phyloP scores from a whole-genome alignment of 2,797 vertebrate species.

The Poeciliopsis infans region DNA sequence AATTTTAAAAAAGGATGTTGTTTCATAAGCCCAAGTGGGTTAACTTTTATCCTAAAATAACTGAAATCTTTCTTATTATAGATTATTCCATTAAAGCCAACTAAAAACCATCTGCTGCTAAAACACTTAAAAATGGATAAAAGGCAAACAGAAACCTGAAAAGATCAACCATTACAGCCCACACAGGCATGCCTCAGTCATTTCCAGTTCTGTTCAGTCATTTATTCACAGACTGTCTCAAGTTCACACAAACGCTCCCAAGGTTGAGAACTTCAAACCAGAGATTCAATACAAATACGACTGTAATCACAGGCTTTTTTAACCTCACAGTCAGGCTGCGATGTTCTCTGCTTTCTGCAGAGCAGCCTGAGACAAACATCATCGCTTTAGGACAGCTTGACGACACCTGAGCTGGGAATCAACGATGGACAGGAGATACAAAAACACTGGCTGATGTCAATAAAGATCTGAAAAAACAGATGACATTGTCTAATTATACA shows the following conservation, averaged over 20 bases:
- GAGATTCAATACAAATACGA: slow-evolving; percentile 14
- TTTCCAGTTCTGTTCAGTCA: slow-evolving; percentile 20
- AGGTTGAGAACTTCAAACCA: slow-evolving; percentile 5
- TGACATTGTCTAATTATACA: neutral
- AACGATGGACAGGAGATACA: neutral
- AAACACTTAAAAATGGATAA: neutral
- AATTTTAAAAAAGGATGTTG: neutral
- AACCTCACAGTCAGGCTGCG: neutral
- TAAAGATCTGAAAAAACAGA: neutral
- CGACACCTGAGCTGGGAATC: neutral
- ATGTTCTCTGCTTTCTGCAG: neutral
- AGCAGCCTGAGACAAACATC: neutral
- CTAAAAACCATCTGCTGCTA: slow-evolving; percentile 4
- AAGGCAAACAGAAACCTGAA: slow-evolving; percentile 26
- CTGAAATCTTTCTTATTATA: neutral
- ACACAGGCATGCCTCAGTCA: neutral
- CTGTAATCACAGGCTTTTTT: slow-evolving; percentile 15
- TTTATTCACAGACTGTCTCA: slow-evolving; percentile 24
- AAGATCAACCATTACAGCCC: slow-evolving; percentile 13
- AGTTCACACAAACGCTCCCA: slow-evolving; percentile 13
- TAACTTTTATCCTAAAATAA: slow-evolving; percentile 3
- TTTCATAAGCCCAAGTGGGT: neutral
- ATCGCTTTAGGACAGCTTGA: neutral
- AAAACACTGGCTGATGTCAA: neutral
- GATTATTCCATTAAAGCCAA: neutral